Percentiles rank a stretch among this genome's conserved stretches.
phyloP scores from a whole-genome alignment of 2,888 invertebrate species.

The Cataglyphis livida region DNA sequence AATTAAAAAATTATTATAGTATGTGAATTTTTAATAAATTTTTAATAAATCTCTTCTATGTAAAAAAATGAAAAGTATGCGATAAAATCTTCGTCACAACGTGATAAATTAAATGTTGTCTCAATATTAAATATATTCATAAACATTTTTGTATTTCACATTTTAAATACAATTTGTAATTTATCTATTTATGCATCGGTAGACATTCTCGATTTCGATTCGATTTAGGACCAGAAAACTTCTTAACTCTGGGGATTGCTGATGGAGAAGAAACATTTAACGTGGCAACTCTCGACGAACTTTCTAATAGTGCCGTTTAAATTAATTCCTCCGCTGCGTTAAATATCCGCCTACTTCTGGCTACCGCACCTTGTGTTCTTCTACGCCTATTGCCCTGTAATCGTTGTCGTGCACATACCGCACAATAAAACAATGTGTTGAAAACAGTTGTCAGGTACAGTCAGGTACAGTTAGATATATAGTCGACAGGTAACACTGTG shows the following conservation, averaged over 20 bases:
- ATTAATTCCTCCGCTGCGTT: constrained; percentile 68
- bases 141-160: not conserved
- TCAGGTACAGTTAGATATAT: not conserved
- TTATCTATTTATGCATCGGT: not conserved
- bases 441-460: constrained; percentile 32
- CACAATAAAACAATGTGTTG: constrained; percentile 22
- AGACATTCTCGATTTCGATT: not conserved
- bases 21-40: not conserved
- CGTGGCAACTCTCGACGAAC: constrained; percentile 63
- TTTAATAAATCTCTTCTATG: not conserved
- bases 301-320: constrained; percentile 69
- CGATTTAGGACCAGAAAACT: constrained; percentile 30
- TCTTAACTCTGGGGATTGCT: not conserved
- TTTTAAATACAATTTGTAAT: not conserved
- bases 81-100: not conserved
- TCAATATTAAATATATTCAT: not conserved
- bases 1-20: not conserved
- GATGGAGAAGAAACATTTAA: constrained; percentile 58
- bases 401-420: constrained; percentile 31
- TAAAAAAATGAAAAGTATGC: not conserved
- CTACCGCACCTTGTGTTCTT: constrained; percentile 18
- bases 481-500: constrained; percentile 17
- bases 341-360: constrained; percentile 31
- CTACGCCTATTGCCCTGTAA: constrained; percentile 24
- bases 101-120: not conserved